phyloP scores from a whole-genome alignment of 1,140 invertebrate species.

The Dendrolimus punctatus region DNA sequence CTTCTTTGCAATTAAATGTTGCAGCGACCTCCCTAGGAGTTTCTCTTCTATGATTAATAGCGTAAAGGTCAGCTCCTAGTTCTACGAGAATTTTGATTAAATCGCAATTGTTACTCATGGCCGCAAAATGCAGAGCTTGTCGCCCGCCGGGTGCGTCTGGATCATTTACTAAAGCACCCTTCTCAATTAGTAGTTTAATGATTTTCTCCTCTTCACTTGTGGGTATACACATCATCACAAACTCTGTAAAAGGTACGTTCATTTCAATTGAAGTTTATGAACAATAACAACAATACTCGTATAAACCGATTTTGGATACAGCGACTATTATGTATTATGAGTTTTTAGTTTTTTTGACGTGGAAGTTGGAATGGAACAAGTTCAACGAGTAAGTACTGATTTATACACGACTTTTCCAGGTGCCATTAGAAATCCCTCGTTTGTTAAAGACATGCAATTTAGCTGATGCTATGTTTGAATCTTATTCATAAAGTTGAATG shows the following conservation, averaged over 20 bases:
- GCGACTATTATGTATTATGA: too few species aligned
- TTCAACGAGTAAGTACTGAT: too few species aligned
- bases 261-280: too few species aligned
- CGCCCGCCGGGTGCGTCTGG: slow-evolving; percentile 43
- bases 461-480: too few species aligned
- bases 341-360: too few species aligned
- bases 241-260: slow-evolving; percentile 31
- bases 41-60: slow-evolving; percentile 43
- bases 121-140: slow-evolving; percentile 54
- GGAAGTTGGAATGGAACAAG: too few species aligned
- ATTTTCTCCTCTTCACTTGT: slow-evolving; percentile 42
- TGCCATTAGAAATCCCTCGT: too few species aligned
- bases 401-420: too few species aligned
- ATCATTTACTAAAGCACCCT: slow-evolving; percentile 51
- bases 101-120: slow-evolving; percentile 51
- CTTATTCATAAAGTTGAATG: too few species aligned
- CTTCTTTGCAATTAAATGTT: slow-evolving; percentile 40
- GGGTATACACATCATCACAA: slow-evolving; percentile 53
- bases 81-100: slow-evolving; percentile 38
- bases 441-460: too few species aligned
- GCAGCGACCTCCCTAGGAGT: slow-evolving; percentile 43
- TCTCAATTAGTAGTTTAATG: slow-evolving; percentile 34
- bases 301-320: too few species aligned
- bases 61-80: slow-evolving; percentile 40
- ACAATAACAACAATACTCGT: too few species aligned